Evolutionary conservation across 1,140 invertebrate species (phyloP), one percentile per base, ranked within the genome.

Genomic region (Camponotus vicinus): DNA sequence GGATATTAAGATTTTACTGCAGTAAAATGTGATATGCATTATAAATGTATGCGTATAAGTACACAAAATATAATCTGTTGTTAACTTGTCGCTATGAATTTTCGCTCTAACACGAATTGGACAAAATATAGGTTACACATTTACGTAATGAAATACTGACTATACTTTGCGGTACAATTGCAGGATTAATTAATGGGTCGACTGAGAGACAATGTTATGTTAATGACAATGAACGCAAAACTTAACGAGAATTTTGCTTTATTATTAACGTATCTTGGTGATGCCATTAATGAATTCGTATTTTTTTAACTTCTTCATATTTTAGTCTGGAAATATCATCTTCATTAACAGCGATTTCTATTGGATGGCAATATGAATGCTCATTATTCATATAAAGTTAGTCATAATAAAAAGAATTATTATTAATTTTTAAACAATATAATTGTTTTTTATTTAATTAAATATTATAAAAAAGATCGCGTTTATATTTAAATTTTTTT

Each of bases 151-250:
- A 80, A 76, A 80, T 80, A 80, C 34, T 27, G 42, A 55, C 45
- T 80, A 70, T 21, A 52, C 49, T 63, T 34, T 21, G 49, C 63
- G 21, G n/a, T 15, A 85, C 73, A 85, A 85, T 52, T 78, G 21
- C 21, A 21, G 73, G 59, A 78, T 85, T 85, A 85, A 85, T 85
- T 85, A 85, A 78, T 61, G 32, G 11, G n/a, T 15, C 34, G 57
- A 40, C 34, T 42, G 6, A 78, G 40, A 85, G 63, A 78, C 61
- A 78, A 18, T 77, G 82, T 77, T 78, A 77, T 78, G 59, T 57
- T 75, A 83, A 64, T 21, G 34, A 61, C 73, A 45, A 69, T 69
- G 63, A 79, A 42, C 49, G 52, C 9, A 8, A 32, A 64, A 49
- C 55, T 82, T 13, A 9, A 52, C 40, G 77, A 64, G 42, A 4